Evolutionary conservation across 2,113 vertebrate genomes (phyloP).

Genomic region (Cebus imitator): DNA sequence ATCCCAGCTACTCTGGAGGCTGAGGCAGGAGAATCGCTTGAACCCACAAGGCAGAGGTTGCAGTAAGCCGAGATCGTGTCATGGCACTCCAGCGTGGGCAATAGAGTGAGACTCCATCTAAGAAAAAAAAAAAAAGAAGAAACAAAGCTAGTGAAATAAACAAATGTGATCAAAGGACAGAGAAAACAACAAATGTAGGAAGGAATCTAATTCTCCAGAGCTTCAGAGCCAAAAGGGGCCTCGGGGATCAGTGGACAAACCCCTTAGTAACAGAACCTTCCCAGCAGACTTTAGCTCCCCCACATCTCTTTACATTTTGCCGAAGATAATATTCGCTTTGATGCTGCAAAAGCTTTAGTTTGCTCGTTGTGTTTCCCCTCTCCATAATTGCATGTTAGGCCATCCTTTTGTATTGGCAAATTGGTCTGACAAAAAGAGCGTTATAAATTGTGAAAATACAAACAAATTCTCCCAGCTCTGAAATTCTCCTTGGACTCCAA

Average conservation of each 20-base stretch:
- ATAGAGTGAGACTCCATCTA: too few relatives aligned
- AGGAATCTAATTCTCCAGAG: not conserved
- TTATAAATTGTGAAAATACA: conserved; percentile 38
- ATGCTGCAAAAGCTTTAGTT: conserved; percentile 13
- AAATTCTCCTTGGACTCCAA: not conserved
- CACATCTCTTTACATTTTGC: conserved; percentile 38
- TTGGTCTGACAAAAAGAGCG: conserved; percentile 55
- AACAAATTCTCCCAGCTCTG: conserved; percentile 51
- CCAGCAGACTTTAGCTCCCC: not conserved
- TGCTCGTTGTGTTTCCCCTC: conserved; percentile 27
- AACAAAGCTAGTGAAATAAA: not conserved
- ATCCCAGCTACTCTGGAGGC: too few relatives aligned
- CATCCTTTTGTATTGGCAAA: conserved; percentile 62
- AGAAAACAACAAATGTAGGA: not conserved
- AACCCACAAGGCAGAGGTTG: too few relatives aligned
- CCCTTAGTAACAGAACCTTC: not conserved
- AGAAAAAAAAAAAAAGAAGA: not conserved
- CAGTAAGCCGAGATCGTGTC: too few relatives aligned
- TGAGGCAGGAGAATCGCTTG: too few relatives aligned
- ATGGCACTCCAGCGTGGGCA: too few relatives aligned
- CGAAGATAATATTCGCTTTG: conserved; percentile 52
- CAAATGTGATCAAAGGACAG: not conserved
- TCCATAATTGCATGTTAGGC: conserved; percentile 55
- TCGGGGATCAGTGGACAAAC: not conserved
- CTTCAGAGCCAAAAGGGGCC: not conserved